A percentile compares a stretch with the other conserved stretches of the same genome.
Evolutionary conservation across 1,140 invertebrate species (phyloP).

Genomic region (Rhagoletis pomonella): DNA sequence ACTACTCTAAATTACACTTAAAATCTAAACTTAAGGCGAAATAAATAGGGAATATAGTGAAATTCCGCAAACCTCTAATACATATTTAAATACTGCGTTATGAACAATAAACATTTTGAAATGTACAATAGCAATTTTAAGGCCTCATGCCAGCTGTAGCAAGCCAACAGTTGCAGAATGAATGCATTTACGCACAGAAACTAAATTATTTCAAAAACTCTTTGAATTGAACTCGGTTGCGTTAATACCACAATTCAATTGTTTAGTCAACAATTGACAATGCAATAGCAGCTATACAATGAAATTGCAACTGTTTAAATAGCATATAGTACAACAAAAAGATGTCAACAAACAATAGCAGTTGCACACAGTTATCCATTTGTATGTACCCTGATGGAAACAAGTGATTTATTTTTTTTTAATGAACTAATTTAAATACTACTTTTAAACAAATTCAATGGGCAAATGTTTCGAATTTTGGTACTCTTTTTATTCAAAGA

Average conservation of each 20-base stretch:
- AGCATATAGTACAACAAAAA: not conserved
- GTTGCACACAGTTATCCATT: not conserved
- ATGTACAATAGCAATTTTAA: not conserved
- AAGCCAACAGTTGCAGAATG: not conserved
- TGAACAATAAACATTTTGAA: no score
- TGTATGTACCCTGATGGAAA: no score
- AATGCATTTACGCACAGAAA: not conserved
- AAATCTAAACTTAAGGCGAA: no score
- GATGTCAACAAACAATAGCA: conserved; percentile 11
- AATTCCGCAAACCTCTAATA: no score
- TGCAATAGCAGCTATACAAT: not conserved
- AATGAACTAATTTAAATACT: no score
- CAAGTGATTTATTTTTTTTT: no score
- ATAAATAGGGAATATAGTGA: no score
- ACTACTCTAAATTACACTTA: no score
- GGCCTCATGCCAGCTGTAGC: not conserved
- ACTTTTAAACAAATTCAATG: no score
- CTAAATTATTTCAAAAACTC: not conserved
- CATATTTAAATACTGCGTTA: no score
- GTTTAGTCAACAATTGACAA: conserved; percentile 50
- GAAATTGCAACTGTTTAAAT: conserved; percentile 22
- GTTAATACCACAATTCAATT: conserved; percentile 38
- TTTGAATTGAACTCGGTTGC: not conserved
- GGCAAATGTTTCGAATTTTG: no score
- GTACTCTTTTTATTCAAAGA: no score